phyloP scores from a whole-genome alignment of 2,113 vertebrate species.

The Phalacrocorax aristotelis region DNA sequence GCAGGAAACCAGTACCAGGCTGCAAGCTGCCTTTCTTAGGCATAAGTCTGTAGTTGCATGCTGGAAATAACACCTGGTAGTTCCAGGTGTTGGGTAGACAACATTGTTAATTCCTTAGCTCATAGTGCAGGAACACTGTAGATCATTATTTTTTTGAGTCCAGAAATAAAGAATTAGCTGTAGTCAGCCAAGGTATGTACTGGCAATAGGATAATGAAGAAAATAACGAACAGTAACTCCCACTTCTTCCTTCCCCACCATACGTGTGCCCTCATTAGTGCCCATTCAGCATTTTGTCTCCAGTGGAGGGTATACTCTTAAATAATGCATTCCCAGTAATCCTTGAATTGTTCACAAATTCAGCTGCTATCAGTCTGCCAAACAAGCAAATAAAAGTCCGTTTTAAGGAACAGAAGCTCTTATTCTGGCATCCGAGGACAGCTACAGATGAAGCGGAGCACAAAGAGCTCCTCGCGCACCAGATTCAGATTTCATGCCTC shows the following conservation, averaged over 20 bases:
- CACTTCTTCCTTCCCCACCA: accelerated
- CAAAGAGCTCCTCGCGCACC: neutral
- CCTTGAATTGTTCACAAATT: no score
- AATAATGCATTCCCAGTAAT: neutral
- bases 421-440: neutral
- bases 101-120: accelerated
- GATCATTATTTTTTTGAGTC: accelerated
- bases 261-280: accelerated
- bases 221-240: neutral
- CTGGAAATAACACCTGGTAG: neutral
- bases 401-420: neutral
- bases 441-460: neutral
- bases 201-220: neutral
- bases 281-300: neutral
- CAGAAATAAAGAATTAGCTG: neutral
- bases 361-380: neutral
- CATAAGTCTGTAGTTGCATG: accelerated
- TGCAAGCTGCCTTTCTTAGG: neutral
- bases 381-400: neutral
- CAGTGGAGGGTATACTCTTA: no score
- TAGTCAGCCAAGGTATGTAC: no score
- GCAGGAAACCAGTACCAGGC: neutral
- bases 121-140: neutral
- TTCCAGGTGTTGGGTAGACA: neutral
- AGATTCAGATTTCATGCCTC: neutral